phyloP scores from a whole-genome alignment of 2,797 vertebrate species.

The Allobates femoralis region DNA sequence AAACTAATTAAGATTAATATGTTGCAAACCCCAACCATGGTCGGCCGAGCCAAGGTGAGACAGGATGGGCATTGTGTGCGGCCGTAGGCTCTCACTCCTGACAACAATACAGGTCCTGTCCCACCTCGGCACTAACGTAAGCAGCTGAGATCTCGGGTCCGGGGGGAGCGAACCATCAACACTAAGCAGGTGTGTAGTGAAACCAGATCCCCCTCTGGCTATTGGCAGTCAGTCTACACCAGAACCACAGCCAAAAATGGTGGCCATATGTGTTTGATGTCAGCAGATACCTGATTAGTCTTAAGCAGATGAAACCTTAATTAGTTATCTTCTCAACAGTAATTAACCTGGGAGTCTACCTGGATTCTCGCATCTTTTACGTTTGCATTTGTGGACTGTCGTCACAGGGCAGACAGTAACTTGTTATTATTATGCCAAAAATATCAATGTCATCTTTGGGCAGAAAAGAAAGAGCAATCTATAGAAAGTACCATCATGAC shows the following conservation, averaged over 20 bases:
- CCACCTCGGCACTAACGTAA: neutral
- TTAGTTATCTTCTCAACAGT: neutral
- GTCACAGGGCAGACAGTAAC: neutral
- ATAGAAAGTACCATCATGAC: neutral
- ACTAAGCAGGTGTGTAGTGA: constrained; percentile 24
- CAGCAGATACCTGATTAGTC: neutral
- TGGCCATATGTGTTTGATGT: neutral
- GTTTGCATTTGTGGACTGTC: neutral
- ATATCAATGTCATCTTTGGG: neutral
- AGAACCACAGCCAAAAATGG: constrained; percentile 9
- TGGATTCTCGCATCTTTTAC: neutral
- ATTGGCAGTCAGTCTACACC: neutral
- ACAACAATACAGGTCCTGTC: constrained; percentile 33
- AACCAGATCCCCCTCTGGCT: neutral
- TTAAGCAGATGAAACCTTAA: neutral
- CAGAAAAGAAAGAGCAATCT: neutral
- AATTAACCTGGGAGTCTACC: neutral
- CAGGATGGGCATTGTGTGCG: constrained; percentile 14
- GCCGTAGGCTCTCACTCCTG: neutral
- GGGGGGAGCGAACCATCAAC: constrained; percentile 2
- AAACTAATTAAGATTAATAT: neutral
- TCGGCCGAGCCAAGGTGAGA: neutral
- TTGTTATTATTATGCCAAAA: neutral
- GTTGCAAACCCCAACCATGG: neutral
- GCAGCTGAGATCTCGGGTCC: constrained; percentile 30